phyloP scores from a whole-genome alignment of 2,113 vertebrate species.

The Conger conger region DNA sequence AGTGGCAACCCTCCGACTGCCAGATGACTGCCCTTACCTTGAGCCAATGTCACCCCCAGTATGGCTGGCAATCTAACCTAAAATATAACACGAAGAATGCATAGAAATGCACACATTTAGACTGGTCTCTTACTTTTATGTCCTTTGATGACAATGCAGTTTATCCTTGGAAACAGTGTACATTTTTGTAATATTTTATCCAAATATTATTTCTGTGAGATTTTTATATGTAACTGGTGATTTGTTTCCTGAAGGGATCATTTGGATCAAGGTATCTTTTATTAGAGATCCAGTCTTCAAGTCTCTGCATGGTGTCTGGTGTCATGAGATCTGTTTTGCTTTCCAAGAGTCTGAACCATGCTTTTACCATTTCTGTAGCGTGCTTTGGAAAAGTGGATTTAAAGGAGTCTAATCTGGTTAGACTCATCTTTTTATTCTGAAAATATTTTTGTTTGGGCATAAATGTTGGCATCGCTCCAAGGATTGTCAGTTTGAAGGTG shows the following conservation, averaged over 20 bases:
- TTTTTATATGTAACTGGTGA: neutral
- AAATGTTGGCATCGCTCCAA: constrained; percentile 2
- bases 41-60: too few species aligned
- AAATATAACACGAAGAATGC: too few species aligned
- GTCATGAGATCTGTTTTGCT: neutral
- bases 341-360: neutral
- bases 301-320: neutral
- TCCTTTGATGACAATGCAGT: too few species aligned
- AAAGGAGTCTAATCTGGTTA: neutral
- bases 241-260: neutral
- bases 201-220: too few species aligned
- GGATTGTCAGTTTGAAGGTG: constrained; percentile 21
- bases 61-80: too few species aligned
- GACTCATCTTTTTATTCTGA: neutral
- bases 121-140: too few species aligned
- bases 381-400: neutral
- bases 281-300: neutral
- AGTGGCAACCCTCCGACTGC: too few species aligned
- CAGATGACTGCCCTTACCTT: too few species aligned
- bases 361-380: neutral
- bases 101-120: too few species aligned
- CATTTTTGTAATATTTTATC: too few species aligned
- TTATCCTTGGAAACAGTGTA: too few species aligned
- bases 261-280: neutral
- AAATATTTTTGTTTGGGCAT: neutral